Conservation (phyloP, 2,113 vertebrate genomes). For the Gymnarchus niloticus region DNA sequence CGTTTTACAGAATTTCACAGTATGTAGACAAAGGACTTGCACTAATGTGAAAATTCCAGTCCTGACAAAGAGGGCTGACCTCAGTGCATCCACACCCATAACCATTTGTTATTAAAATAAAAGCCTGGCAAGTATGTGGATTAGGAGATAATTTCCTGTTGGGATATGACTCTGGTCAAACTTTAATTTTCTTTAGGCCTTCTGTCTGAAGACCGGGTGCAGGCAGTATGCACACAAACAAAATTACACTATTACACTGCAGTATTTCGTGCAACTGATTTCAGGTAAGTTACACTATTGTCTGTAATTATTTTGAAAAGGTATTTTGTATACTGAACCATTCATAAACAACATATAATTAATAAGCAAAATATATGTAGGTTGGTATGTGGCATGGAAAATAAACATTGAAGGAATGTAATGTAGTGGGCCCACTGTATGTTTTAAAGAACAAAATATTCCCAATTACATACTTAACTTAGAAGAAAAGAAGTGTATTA, state of each 20-base stretch:
- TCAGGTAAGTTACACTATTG: no score
- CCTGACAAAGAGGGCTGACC: no score
- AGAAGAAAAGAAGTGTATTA: no score
- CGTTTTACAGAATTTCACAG: not conserved
- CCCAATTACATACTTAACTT: not conserved
- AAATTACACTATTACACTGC: not conserved
- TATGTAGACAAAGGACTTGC: not conserved
- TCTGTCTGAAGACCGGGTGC: not conserved
- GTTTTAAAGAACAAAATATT: not conserved
- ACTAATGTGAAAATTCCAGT: no score
- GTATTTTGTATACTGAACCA: not conserved
- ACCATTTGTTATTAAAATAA: not conserved
- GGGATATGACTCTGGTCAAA: not conserved
- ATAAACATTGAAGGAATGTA: not conserved
- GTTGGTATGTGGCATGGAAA: not conserved
- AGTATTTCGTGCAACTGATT: not conserved
- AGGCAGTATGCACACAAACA: not conserved
- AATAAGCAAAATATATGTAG: no score
- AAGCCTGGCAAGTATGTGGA: not conserved
- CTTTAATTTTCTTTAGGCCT: not conserved
- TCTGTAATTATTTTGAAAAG: no score
- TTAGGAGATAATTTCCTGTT: not conserved
- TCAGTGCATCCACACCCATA: not conserved
- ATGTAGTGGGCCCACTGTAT: not conserved
- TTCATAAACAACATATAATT: no score